phyloP scores from a whole-genome alignment of 2,113 vertebrate genomes.

The Meriones unguiculatus region DNA sequence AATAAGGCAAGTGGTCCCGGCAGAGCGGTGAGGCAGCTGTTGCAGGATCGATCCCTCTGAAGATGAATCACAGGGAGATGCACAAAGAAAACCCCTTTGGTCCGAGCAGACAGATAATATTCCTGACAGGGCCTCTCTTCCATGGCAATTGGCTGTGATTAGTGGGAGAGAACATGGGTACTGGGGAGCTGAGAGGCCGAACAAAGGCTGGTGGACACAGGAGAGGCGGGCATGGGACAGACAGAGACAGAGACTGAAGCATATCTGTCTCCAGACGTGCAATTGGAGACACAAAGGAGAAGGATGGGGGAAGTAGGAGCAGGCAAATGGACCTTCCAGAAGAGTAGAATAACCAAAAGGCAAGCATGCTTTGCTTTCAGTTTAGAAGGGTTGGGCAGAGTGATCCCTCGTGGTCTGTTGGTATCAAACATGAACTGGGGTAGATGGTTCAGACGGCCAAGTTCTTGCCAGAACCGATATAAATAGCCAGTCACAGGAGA shows the following conservation, averaged over 20 bases:
- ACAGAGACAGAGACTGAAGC: background rate
- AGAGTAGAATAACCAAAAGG: background rate
- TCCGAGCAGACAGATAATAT: conserved; percentile 72
- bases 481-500: background rate
- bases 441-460: background rate
- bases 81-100: conserved; percentile 79
- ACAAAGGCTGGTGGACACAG: background rate
- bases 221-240: background rate
- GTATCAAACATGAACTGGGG: background rate
- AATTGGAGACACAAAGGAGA: background rate
- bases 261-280: background rate
- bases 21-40: background rate
- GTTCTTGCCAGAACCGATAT: background rate
- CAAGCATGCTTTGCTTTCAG: background rate
- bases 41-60: conserved; percentile 71
- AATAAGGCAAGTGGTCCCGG: conserved; percentile 41
- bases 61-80: conserved; percentile 69
- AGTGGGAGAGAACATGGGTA: background rate
- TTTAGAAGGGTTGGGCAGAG: background rate
- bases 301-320: background rate
- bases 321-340: background rate
- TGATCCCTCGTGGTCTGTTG: background rate
- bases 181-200: fast-evolving
- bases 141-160: conserved; percentile 67
- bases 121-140: conserved; percentile 48